These are phyloP conservation scores for Mola mola DNA, from an alignment of 2,113 vertebrate genomes.

Conservation along the genomic window DNA sequence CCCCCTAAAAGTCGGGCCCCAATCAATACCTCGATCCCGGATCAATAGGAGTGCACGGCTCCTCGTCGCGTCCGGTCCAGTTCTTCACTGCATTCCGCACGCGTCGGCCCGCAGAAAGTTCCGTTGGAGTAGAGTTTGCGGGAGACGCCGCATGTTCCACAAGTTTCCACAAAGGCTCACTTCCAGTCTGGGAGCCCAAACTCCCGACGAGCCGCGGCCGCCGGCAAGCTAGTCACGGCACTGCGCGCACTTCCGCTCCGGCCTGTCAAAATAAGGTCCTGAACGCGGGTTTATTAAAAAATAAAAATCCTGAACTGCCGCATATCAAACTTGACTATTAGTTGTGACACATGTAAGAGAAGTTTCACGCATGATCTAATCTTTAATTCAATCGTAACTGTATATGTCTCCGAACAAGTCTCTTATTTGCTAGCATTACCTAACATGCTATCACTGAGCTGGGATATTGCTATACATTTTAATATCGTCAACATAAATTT, in stretches of 20 bases:
- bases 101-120: background rate
- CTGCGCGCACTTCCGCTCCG: slow-evolving; percentile 5
- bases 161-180: slow-evolving; percentile 38
- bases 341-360: too few species aligned
- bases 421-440: too few species aligned
- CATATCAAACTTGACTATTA: too few species aligned
- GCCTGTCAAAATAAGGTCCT: slow-evolving; percentile 63
- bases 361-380: too few species aligned
- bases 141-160: slow-evolving; percentile 64
- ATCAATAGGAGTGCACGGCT: slow-evolving; percentile 59
- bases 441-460: too few species aligned
- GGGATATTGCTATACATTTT: too few species aligned
- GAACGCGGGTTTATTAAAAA: too few species aligned
- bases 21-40: slow-evolving; percentile 65
- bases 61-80: slow-evolving; percentile 13
- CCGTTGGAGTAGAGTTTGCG: slow-evolving; percentile 25
- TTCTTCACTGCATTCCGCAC: slow-evolving; percentile 52
- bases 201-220: slow-evolving; percentile 32
- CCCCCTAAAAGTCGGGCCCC: slow-evolving; percentile 34
- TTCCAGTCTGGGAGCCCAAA: slow-evolving; percentile 26
- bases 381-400: too few species aligned
- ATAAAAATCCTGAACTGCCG: too few species aligned
- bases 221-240: rapidly evolving
- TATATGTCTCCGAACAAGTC: too few species aligned
- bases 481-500: too few species aligned